Conservation (phyloP, 2,888 invertebrate genomes). For the Thymelicus acteon region DNA sequence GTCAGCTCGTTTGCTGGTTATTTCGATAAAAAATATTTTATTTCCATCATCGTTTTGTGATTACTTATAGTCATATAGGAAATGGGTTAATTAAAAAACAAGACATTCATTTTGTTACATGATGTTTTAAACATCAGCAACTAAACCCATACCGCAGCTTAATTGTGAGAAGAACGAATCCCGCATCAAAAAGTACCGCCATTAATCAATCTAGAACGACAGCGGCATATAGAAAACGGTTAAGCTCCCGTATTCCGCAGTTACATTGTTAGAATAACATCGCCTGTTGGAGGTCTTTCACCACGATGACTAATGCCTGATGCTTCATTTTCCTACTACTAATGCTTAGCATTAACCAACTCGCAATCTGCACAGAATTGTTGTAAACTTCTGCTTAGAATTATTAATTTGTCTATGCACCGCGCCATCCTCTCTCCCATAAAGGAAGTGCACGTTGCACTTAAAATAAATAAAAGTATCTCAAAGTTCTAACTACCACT, state of each 20-base stretch:
- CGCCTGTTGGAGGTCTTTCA: not conserved
- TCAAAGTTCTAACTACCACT: too few species aligned
- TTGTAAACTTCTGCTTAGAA: too few species aligned
- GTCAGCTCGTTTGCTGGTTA: too few species aligned
- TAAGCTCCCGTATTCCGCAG: constrained; percentile 32
- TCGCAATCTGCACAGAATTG: not conserved
- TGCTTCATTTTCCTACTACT: not conserved
- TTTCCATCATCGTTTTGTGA: too few species aligned
- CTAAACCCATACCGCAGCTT: not conserved
- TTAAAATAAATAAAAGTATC: too few species aligned
- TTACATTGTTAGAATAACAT: not conserved
- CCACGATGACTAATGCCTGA: not conserved
- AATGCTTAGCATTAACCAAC: not conserved
- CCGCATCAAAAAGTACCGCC: constrained; percentile 5
- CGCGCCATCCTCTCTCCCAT: too few species aligned
- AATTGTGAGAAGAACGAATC: constrained; percentile 7
- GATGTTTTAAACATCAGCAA: not conserved
- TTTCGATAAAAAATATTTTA: too few species aligned
- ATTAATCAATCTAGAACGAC: constrained; percentile 32
- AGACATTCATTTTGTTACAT: too few species aligned
- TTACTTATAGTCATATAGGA: too few species aligned
- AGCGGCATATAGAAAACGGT: constrained; percentile 45
- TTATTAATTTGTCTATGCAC: too few species aligned
- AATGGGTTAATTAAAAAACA: too few species aligned
- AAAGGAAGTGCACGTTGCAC: too few species aligned